Base-by-base conservation (phyloP, 2,888 invertebrate species). In the Plagodis pulveraria region DNA sequence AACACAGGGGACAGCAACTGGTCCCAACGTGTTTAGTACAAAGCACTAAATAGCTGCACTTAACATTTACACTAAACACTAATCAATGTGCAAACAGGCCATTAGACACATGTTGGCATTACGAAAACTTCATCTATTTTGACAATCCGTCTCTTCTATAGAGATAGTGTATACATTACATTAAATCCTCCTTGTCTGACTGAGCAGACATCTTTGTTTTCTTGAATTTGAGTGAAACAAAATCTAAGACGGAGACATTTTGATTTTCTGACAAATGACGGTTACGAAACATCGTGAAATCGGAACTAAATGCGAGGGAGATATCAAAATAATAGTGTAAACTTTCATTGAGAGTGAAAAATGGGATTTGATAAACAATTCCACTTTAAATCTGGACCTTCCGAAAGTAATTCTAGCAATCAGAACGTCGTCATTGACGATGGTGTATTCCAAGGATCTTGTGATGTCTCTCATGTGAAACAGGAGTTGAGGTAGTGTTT, bases 391-490 rank as follows among this genome's bases (percentile, higher is more conserved):
- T 53, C 62, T 46, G 43, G 22, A 40, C 33, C 45, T 46, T 42
- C 54, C 8, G 56, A 45, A 58, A 58, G 47, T 50, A 61, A 56
- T 43, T 56, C 69, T 22, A 57, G 38, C 35, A 68, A 72, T 40
- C 71, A 67, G 72, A 76, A 72, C 63, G 75, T 72, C 12, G 70
- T 72, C 42, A 68, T 70, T 49, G 76, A 69, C 41, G 77, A 73
- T 12, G 65, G 66, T 35, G 60, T 38, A 57, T 66, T 63, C 51
- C 60, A 66, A 34, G 57, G 62, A 56, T 61, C 66, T 36, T 58
- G 67, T 50, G 63, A 65, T 50, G 50, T 62, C 43, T 43, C 62
- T 34, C 58, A 62, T 56, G 71, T 70, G 49, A 70, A 72, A 58
- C 69, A 67, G 61, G 61, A 62, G 44, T 34, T 68, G 43, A 69